phyloP scores from a whole-genome alignment of 2,113 vertebrate species.

The Regulus satrapa region DNA sequence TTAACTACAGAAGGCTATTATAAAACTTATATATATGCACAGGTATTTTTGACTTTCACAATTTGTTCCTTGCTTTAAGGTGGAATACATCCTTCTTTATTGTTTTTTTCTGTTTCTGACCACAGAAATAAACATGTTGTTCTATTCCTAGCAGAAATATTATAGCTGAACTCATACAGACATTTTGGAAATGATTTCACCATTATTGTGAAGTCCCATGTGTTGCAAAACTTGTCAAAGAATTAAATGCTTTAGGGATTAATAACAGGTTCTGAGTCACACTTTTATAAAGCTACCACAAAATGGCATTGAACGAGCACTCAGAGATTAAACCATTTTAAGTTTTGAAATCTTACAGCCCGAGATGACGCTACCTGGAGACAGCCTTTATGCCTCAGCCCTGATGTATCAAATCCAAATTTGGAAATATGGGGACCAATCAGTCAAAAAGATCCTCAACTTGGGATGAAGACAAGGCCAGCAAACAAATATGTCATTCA shows the following conservation, averaged over 20 bases:
- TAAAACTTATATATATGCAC: not conserved
- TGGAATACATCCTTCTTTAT: not conserved
- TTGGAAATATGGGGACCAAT: not conserved
- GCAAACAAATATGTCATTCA: not conserved
- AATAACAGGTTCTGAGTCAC: not conserved
- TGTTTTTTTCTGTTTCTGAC: not conserved
- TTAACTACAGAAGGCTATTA: not conserved
- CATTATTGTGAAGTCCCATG: not conserved
- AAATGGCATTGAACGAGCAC: not conserved
- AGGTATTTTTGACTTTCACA: not conserved
- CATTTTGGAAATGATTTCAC: not conserved
- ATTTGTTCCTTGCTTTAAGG: not conserved
- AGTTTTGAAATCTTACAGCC: not conserved
- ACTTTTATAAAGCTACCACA: not conserved
- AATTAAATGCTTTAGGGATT: conserved; percentile 3
- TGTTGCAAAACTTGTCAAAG: not conserved
- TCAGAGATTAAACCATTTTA: not conserved
- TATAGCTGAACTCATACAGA: not conserved
- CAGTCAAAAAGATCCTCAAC: not conserved
- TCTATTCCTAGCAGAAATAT: not conserved
- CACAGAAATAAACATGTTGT: not conserved
- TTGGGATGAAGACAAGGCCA: not conserved
- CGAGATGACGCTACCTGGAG: not conserved
- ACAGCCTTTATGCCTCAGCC: not conserved
- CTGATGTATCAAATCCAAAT: not conserved